Evolutionary conservation across 2,797 vertebrate species (phyloP), one percentile per base, ranked within the genome.

Genomic region (Botia kubotai): DNA sequence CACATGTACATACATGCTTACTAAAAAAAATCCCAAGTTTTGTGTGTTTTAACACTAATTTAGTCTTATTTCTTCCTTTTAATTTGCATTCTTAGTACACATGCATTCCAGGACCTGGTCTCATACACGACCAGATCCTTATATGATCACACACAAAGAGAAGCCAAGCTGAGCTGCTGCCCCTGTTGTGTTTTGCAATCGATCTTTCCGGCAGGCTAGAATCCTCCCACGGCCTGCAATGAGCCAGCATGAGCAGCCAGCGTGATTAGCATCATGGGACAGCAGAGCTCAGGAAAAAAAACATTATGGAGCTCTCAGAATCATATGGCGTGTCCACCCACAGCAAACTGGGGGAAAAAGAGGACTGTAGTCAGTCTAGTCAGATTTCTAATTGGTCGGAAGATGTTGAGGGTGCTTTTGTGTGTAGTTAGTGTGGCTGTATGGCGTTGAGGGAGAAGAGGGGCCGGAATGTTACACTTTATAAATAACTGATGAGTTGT

Each of bases 401-500:
- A 79, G 79, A 81, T 73, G 83, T 85, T 79, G 83, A 83, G 10
- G 63, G 65, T 46, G 50, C 50, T 69, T 69, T 69, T 77, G 57
- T 76, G 60, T 71, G 77, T 81, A 62, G 73, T 75, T 71, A 80
- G 73, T 57, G 73, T 76, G 53, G 75, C 80, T 79, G n/a, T 46
- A 62, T 72, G 73, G 72, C 75, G 71, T 53, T 74, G 74, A 76
- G 67, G 84, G 63, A 82, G 84, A 67, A 82, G 80, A 84, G 79
- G 78, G 73, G 70, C 80, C 75, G 73, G 84, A 86, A 87, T 85
- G 88, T 91, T 88, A 91, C 80, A 85, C 86, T 68, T 85, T 82
- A 93, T 92, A 90, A 93, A 92, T 93, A 91, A 92, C 89, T 88
- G 87, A 93, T 91, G 87, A 82, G 80, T 80, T 83, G 84, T 86